A percentile compares a stretch with the other conserved stretches of the same genome.
phyloP scores from a whole-genome alignment of 1,140 invertebrate genomes.

The Hyles vespertilio region DNA sequence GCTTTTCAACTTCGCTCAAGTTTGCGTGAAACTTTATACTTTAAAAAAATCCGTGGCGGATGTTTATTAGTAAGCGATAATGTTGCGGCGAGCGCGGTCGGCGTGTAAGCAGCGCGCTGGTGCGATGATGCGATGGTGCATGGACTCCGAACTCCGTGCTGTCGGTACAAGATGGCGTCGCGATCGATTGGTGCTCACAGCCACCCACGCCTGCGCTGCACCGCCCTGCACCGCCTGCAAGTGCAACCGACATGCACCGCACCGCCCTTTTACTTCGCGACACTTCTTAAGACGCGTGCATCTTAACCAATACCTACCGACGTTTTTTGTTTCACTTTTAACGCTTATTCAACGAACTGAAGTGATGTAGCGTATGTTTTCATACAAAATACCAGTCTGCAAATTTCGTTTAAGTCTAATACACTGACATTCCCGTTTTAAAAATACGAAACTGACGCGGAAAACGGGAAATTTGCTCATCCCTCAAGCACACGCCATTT shows the following conservation, averaged over 20 bases:
- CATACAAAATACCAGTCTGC: no score
- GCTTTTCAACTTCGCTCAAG: no score
- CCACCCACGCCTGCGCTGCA: conserved; percentile 64
- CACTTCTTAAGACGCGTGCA: neutral
- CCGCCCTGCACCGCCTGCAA: conserved; percentile 58
- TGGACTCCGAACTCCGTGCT: conserved; percentile 25
- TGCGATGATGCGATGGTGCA: no score
- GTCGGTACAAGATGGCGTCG: conserved; percentile 62
- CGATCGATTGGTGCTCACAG: conserved; percentile 58
- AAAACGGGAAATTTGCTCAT: conserved; percentile 34
- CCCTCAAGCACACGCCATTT: conserved; percentile 35
- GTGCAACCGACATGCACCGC: conserved; percentile 53
- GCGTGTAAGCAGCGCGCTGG: neutral
- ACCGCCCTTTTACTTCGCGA: conserved; percentile 42
- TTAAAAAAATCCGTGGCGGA: no score
- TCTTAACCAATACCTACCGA: neutral
- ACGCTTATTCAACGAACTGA: no score
- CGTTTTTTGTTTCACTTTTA: neutral
- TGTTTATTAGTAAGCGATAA: no score
- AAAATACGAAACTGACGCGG: neutral
- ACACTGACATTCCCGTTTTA: no score
- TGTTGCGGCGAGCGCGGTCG: neutral
- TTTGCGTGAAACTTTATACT: no score
- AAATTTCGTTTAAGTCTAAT: no score
- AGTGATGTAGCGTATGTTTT: no score